Percentiles rank a stretch among this genome's conserved stretches.
Conservation (phyloP, 2,888 invertebrate genomes). For the Scrobipalpa atriplicella region DNA sequence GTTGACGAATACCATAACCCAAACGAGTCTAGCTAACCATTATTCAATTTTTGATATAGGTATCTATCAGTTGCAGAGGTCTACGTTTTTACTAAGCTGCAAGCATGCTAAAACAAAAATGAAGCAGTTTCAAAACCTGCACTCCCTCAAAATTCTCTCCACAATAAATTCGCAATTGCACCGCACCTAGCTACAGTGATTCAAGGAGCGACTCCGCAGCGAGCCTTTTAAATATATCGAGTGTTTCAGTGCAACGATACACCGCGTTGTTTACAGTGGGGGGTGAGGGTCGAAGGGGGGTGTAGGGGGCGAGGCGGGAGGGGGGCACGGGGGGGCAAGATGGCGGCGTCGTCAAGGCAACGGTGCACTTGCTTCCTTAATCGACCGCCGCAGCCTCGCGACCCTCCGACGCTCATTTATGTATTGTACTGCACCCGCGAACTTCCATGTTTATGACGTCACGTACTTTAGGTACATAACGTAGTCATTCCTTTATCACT, state of each 20-base stretch:
- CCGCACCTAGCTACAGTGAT: conserved; percentile 55
- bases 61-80: too few species aligned
- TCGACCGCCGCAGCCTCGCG: conserved; percentile 76
- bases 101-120: not conserved
- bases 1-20: too few species aligned
- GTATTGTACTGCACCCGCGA: conserved; percentile 76
- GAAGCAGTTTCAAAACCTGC: not conserved
- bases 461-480: conserved; percentile 24
- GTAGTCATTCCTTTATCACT: not conserved
- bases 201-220: conserved; percentile 53
- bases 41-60: too few species aligned
- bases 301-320: conserved; percentile 40
- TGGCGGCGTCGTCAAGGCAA: conserved; percentile 80
- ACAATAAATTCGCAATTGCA: conserved; percentile 61
- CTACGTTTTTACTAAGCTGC: not conserved
- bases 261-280: conserved; percentile 77
- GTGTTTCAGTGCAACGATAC: conserved; percentile 81
- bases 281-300: conserved; percentile 37
- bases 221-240: conserved; percentile 79
- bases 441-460: conserved; percentile 57
- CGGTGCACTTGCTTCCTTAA: conserved; percentile 82
- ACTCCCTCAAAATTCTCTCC: not conserved
- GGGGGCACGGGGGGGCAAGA: conserved; percentile 66
- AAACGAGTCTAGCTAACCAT: too few species aligned
- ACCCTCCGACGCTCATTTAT: conserved; percentile 67